Conservation (phyloP, 2,113 vertebrate species). For the Corvus cornix region DNA sequence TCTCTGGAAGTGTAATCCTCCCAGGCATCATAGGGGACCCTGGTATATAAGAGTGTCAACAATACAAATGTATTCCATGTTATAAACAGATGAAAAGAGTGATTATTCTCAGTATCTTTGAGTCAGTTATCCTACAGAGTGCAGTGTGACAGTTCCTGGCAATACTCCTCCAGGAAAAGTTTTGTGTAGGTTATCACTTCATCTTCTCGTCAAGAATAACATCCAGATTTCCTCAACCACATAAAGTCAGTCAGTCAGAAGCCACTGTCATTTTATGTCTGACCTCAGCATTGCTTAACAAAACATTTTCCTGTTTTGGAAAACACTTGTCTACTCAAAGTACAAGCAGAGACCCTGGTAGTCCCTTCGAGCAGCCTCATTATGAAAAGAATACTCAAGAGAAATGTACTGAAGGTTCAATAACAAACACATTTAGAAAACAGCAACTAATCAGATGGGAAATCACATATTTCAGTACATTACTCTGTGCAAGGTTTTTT, state of each 20-base stretch:
- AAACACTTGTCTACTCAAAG: background rate
- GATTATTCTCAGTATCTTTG: background rate
- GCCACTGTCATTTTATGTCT: background rate
- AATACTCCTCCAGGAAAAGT: background rate
- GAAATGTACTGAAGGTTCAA: background rate
- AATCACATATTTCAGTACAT: background rate
- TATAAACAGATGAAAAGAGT: background rate
- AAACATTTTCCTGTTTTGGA: constrained; percentile 14
- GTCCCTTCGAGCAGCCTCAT: background rate
- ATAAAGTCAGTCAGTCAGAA: background rate
- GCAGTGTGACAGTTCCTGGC: background rate
- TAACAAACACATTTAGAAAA: constrained; percentile 7
- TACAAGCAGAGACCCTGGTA: background rate
- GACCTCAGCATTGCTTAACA: constrained; percentile 14
- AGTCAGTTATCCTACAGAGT: background rate
- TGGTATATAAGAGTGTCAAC: background rate
- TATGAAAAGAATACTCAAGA: background rate
- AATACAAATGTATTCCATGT: background rate
- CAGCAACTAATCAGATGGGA: background rate
- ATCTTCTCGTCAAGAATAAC: background rate
- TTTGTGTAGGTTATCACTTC: background rate
- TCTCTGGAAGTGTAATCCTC: background rate
- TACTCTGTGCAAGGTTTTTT: background rate
- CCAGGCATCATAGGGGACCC: background rate
- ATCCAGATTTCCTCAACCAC: background rate